Evolutionary conservation across 2,888 invertebrate genomes (phyloP), one percentile per base, ranked within the genome.

Genomic region (Nomada fucata): DNA sequence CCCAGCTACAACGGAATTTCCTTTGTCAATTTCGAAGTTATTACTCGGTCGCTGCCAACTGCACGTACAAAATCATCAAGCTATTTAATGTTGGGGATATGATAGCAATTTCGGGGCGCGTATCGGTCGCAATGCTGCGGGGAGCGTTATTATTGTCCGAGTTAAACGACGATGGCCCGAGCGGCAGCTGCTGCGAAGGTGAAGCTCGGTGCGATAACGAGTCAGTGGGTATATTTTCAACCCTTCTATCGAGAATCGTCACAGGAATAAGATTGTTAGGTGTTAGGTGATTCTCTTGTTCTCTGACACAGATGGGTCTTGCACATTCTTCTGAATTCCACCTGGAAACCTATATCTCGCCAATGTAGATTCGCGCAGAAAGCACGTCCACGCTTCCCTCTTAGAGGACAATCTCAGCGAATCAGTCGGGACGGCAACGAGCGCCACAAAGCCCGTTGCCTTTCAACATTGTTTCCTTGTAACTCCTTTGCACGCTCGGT

Each of bases 21-120:
- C 71, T 77, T 69, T 73, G 70, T 26, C 82, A 82, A 82, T 82
- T 76, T 76, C 72, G 15, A 47, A 69, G 57, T 69, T 61, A 70
- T 82, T 82, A 71, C 53, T 55, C 55, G 29, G 47, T 2, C 29
- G 53, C 13, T 50, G 61, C 52, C 26, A 36, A 57, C 52, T 71
- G 20, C 50, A 36, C n/a, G 52, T 13, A 42, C 15, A 5, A 53
- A 59, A 71, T 53, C 57, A 64, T 64, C 64, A 9, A 52, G 36
- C 47, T 42, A 68, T 77, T 57, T 18, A 18, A 26, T 47, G 50
- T 29, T 23, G n/a, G 50, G 23, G 2, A 10, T 29, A 11, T 29
- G 69, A 79, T 11, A 11, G 15, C 64, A 57, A 67, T 59, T 52
- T 44, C 36, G 18, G 10, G 1, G 1, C 18, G 11, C 13, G 29